Base-by-base conservation (phyloP, 2,888 invertebrate genomes). In the Microplitis manilae region DNA sequence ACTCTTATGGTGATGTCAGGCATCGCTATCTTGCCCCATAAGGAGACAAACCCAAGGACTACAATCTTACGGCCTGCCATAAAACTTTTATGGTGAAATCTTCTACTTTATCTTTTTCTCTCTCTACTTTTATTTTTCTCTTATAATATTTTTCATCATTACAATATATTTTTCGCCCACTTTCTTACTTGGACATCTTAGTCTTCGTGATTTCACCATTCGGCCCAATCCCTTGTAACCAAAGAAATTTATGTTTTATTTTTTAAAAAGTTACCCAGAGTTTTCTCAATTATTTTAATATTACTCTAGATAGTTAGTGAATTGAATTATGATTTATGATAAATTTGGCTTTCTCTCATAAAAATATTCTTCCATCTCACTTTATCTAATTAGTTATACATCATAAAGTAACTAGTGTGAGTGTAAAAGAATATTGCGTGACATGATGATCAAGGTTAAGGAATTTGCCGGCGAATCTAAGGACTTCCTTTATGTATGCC, bases 1-100 rank as follows among this genome's bases (percentile, higher is more conserved):
- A 78, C 83, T 74, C 79, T 83, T 84, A 84, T 84, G 84, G 84
- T 84, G 79, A 85, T 84, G 84, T 83, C 83, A 79, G 80, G 82
- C 75, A 81, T 81, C 79, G 82, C 77, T 83, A 81, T 80, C 81
- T 81, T 78, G 82, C 85, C 84, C 84, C 84, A 85, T 84, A 85
- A 85, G 85, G 85, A 83, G 83, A 83, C 84, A 79, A 75, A 81
- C 79, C 30, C 75, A 79, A 79, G 78, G 77, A 81, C 78, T 78
- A 79, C 79, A 81, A 79, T 71, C 68, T 68, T 71, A 72, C 73
- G 64, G 73, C 78, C 70, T 61, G 67, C 78, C 72, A 78, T 78
- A 78, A 78, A 75, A 70, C 68, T 67, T 64, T 64, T 77, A 69
- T 77, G 73, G 65, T 73, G 69, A 68, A 70, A 74, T 75, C 41